A percentile compares a stretch with the other conserved stretches of the same genome.
Evolutionary conservation across 2,113 vertebrate species (phyloP).

Genomic region (Sorex fumeus): DNA sequence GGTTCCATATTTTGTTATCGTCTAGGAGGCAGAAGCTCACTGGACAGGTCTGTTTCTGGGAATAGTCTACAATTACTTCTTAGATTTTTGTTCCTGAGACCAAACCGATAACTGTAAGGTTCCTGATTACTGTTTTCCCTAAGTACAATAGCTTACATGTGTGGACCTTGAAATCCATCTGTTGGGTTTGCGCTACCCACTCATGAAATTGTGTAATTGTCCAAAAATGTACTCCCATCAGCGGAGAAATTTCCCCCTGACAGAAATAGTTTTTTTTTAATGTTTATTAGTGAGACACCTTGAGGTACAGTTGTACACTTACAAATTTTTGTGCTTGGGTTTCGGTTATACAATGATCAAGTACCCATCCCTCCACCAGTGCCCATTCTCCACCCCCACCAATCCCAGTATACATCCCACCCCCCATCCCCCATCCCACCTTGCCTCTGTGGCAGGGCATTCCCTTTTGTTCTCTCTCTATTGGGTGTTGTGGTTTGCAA

Average conservation of each 20-base stretch:
- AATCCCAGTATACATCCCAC: too few relatives aligned
- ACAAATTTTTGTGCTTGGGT: too few relatives aligned
- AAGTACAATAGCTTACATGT: conserved; percentile 10
- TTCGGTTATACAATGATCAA: too few relatives aligned
- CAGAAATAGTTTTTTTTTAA: conserved; percentile 26
- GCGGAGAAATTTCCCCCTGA: not conserved
- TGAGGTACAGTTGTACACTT: too few relatives aligned
- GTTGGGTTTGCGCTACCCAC: conserved; percentile 25
- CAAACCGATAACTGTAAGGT: not conserved
- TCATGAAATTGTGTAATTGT: conserved; percentile 60
- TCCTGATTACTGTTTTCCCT: conserved; percentile 22
- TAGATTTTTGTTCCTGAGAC: conserved; percentile 16
- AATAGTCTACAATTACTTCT: conserved; percentile 41
- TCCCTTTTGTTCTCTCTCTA: too few relatives aligned
- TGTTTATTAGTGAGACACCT: too few relatives aligned
- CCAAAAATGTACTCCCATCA: conserved; percentile 47
- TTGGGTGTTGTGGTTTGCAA: too few relatives aligned
- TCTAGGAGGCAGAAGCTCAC: conserved; percentile 23
- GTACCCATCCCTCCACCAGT: too few relatives aligned
- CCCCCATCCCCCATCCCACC: too few relatives aligned
- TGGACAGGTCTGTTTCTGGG: conserved; percentile 25
- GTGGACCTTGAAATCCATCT: conserved; percentile 52
- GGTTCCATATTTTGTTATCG: conserved; percentile 40
- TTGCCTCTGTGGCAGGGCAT: too few relatives aligned
- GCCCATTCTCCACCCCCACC: too few relatives aligned